Base-by-base conservation (phyloP, 2,113 vertebrate genomes). In the Rhinichthys klamathensis region DNA sequence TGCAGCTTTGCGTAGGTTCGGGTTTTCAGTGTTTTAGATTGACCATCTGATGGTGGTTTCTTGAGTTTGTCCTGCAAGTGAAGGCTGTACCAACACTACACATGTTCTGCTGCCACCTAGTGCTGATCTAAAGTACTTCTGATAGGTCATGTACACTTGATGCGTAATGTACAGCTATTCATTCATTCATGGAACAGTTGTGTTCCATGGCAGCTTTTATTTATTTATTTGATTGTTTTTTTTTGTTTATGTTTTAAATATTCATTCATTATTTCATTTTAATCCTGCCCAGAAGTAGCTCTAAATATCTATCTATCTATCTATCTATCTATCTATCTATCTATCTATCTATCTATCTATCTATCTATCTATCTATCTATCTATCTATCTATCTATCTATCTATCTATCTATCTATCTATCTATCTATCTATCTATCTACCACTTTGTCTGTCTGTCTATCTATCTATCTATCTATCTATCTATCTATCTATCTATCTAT, bases 41-140 rank as follows among this genome's bases (percentile, higher is more conserved):
- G 21, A 46, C 12, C n/a, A 4, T 49, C 25, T 65, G 7, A 27
- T 21, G 78, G 38, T 41, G 23, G 76, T 65, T 80, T 30, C 38
- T 27, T 63, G 58, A 44, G 72, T 74, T 25, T 74, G 41, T 72
- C 21, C 3, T 67, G 79, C 27, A 67, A 46, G 58, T 65, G 27
- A 51, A 18, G 65, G 25, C 61, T 54, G 44, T 51, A 5, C 9
- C 44, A 69, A 10, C 5, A 11, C 6, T 41, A 11, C 38, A n/a
- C n/a, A n/a, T 82, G 44, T 78, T 78, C 10, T 86, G 81, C 88
- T 87, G 89, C 89, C 90, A 90, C 89, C 91, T 88, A 46, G 83
- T 85, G 88, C 38, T 58, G 65, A 67, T 16, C 0, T 73, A 11
- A 84, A 6, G 49, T 21, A 46, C 70, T 73, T 51, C 41, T 51